A percentile compares a stretch with the other conserved stretches of the same genome.
These are phyloP conservation scores for Jacana jacana DNA, from an alignment of 2,113 vertebrate genomes.

Conservation along the genomic window DNA sequence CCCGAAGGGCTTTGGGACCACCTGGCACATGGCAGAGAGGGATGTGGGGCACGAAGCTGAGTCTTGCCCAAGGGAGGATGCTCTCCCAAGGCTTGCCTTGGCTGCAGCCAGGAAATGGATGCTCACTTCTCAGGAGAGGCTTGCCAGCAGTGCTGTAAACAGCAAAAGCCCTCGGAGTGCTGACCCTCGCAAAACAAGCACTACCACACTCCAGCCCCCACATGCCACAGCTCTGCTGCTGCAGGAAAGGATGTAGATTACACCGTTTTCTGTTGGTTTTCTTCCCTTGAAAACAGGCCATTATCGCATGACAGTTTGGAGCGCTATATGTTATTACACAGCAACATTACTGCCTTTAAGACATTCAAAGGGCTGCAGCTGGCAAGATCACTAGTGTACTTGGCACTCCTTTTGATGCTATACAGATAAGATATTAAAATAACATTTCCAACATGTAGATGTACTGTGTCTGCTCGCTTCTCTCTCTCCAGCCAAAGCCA, in stretches of 20 bases:
- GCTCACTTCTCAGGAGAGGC: background rate
- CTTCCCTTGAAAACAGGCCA: background rate
- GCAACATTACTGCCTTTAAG: background rate
- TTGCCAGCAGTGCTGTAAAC: background rate
- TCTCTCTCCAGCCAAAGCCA: background rate
- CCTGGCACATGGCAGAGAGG: background rate
- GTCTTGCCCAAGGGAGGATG: fast-evolving
- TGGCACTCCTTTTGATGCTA: background rate
- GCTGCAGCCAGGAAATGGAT: background rate
- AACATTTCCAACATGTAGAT: slow-evolving; percentile 5
- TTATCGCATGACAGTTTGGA: background rate
- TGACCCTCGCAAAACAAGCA: background rate
- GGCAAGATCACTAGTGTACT: background rate
- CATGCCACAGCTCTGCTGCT: fast-evolving
- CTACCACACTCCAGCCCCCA: background rate
- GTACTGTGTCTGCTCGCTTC: background rate
- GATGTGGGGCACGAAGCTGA: fast-evolving
- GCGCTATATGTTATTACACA: background rate
- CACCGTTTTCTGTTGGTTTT: background rate
- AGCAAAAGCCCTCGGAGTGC: fast-evolving
- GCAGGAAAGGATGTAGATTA: background rate
- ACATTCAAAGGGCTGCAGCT: slow-evolving; percentile 40
- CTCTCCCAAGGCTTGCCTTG: background rate
- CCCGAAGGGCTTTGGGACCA: background rate
- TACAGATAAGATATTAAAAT: background rate